These are phyloP conservation scores for Callyntrura guangdongensis DNA, from an alignment of 2,888 invertebrate genomes.

Conservation along the genomic window DNA sequence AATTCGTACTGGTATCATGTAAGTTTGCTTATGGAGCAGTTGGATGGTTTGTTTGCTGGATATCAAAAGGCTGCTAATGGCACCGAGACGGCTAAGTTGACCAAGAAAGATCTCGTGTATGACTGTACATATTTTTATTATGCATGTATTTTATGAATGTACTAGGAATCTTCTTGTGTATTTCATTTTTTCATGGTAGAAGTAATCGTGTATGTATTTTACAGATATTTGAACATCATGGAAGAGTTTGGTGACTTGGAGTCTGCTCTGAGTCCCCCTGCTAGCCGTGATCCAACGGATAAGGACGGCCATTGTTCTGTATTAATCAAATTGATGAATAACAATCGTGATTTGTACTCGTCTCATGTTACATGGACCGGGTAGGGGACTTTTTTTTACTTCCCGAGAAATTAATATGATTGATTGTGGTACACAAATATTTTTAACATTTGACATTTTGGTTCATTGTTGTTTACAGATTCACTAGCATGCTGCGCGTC, in stretches of 20 bases:
- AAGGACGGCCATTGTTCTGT: slow-evolving; percentile 89
- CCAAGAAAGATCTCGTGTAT: slow-evolving; percentile 89
- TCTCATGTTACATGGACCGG: slow-evolving; percentile 93
- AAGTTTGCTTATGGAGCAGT: slow-evolving; percentile 91
- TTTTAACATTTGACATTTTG: neutral
- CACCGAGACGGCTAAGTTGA: slow-evolving; percentile 88
- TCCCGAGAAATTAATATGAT: neutral
- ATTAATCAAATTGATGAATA: slow-evolving; percentile 89
- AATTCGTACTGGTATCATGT: slow-evolving; percentile 96
- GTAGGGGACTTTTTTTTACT: slow-evolving; percentile 86
- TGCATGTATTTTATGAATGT: neutral
- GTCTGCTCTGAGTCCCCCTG: slow-evolving; percentile 81
- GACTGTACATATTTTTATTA: neutral
- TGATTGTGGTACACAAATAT: neutral
- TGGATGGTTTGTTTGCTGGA: slow-evolving; percentile 92
- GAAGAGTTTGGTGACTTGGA: slow-evolving; percentile 92
- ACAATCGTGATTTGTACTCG: slow-evolving; percentile 89
- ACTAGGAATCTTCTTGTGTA: neutral
- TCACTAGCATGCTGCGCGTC: slow-evolving; percentile 93
- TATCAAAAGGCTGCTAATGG: slow-evolving; percentile 90
- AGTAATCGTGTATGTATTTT: too few species aligned
- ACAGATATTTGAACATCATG: slow-evolving; percentile 90
- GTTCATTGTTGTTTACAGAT: slow-evolving; percentile 87
- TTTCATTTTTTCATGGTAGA: too few species aligned
- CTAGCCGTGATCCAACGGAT: slow-evolving; percentile 84